Base-by-base conservation (phyloP, 2,113 vertebrate species). In the Erinaceus europaeus region DNA sequence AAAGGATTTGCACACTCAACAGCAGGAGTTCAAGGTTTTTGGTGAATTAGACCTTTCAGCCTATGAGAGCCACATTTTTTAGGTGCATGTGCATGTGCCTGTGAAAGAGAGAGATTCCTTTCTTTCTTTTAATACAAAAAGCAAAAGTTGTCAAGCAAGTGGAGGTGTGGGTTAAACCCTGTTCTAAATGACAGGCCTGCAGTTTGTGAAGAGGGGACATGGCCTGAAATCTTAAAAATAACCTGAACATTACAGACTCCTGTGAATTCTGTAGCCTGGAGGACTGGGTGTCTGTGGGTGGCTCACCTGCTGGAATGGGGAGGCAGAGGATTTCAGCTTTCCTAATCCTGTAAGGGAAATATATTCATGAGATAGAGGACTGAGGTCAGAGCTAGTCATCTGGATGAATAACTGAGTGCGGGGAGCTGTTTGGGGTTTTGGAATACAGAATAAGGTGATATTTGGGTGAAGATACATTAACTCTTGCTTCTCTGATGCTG, bases 101-200 rank as follows among this genome's bases (percentile, higher is more conserved):
- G 2, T 21, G 1, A 15, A 18, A 25, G 72, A 55, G 80, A 88
- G 86, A 55, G 74, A 90, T 67, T 90, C 67, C 59, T 92, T 89
- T 75, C 90, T 95, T 94, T 93, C 85, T 93, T 91, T 91, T 77
- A 92, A 93, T 48, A 92, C 79, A 94, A 89, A 95, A 87, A 91
- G 55, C 90, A 68, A 29, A 94, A 92, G 91, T 94, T 96, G 92
- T 84, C 71, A 92, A 92, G 92, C 93, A 96, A 94, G 91, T 95
- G 93, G 95, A n/a, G 93, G 89, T 95, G 94, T 95, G 95, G 93
- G 92, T 96, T 96, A 96, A 94, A 96, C 90, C 93, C 92, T 64
- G 34, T 94, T 94, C 94, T 96, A 95, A 93, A 94, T 96, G 95
- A 94, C 95, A 96, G 93, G 73, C 95, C 95, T 96, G 94, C 94